Conservation (phyloP, 2,888 invertebrate genomes). For the Graphium colonna region DNA sequence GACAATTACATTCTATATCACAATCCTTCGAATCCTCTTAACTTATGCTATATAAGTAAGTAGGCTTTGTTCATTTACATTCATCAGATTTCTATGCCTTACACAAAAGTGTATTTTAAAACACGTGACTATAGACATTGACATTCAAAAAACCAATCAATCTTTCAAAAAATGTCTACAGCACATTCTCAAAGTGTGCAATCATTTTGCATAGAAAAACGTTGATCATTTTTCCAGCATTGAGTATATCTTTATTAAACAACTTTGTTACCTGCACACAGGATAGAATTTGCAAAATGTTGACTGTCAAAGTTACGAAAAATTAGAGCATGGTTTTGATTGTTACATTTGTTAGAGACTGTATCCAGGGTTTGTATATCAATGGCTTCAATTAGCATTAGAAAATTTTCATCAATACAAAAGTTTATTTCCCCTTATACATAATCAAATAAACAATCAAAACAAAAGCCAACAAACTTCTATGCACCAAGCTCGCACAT, state of each 20-base stretch:
- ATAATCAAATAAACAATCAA: background rate
- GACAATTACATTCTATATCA: constrained; percentile 64
- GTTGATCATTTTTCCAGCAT: no score
- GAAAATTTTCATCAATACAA: constrained; percentile 2
- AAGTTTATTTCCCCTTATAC: constrained; percentile 6
- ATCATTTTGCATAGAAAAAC: no score
- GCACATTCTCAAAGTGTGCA: no score
- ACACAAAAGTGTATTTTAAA: background rate
- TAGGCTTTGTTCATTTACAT: constrained; percentile 12
- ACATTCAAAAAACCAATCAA: background rate
- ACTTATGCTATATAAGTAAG: constrained; percentile 21
- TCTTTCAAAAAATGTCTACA: no score
- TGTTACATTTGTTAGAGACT: no score
- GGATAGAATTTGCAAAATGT: no score
- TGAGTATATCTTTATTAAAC: no score
- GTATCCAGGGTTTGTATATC: no score
- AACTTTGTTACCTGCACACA: no score
- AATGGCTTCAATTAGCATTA: background rate
- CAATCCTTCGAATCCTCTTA: constrained; percentile 50
- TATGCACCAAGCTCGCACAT: background rate
- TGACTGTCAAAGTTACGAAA: no score
- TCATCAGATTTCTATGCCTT: background rate
- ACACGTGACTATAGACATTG: background rate
- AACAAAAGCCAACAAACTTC: constrained; percentile 10
- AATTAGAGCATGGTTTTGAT: no score